Conservation (phyloP, 92 coral and sea anemone species). For the Desmophyllum pertusum region DNA sequence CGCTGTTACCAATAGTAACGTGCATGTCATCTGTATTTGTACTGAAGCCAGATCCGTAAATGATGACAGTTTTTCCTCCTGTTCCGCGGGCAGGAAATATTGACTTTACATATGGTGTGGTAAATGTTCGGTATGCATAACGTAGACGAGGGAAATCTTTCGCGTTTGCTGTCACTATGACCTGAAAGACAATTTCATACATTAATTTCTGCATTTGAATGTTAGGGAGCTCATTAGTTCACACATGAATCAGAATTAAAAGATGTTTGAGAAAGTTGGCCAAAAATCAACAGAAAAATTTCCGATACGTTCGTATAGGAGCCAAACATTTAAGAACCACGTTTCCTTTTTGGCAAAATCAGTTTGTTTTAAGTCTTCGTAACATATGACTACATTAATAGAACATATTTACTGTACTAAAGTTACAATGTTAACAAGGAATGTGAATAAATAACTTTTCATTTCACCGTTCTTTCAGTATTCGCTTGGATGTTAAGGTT, state of each 20-base stretch:
- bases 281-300: too few species aligned
- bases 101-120: constrained; percentile 71
- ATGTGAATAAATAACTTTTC: too few species aligned
- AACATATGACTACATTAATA: too few species aligned
- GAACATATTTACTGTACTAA: too few species aligned
- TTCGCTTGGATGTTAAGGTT: background rate
- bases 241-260: background rate
- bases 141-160: constrained; percentile 68
- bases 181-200: constrained; percentile 26
- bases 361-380: too few species aligned
- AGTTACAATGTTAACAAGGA: too few species aligned
- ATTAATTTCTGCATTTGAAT: background rate
- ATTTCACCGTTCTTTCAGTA: too few species aligned
- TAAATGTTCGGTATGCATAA: constrained; percentile 64
- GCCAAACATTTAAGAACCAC: too few species aligned
- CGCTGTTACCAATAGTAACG: constrained; percentile 66
- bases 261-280: too few species aligned
- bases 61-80: constrained; percentile 59
- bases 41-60: constrained; percentile 78
- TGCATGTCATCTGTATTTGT: constrained; percentile 48
- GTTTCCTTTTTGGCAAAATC: too few species aligned
- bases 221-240: background rate
- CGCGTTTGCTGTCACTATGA: constrained; percentile 53
- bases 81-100: constrained; percentile 73
- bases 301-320: too few species aligned